A percentile compares a stretch with the other conserved stretches of the same genome.
phyloP scores from a whole-genome alignment of 2,113 vertebrate species.

The human region GRCh38 chr3:3439001-3439500 shows the following conservation, averaged over 20 bases:
- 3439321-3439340: neutral
- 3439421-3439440: neutral
- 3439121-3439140: neutral
- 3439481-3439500: slow-evolving; percentile 15
- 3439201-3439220: neutral
- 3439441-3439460: neutral
- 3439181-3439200: neutral
- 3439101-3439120: neutral
- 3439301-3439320: neutral
- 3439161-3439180: neutral
- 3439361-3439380: neutral
- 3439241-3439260: neutral
- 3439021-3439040: neutral
- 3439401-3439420: neutral
- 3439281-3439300: neutral
- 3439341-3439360: neutral
- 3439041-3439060: neutral
- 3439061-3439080: neutral
- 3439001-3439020: neutral
- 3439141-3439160: neutral
- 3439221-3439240: neutral
- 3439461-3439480: neutral
- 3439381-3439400: slow-evolving; percentile 34
- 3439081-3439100: neutral
- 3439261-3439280: neutral